A percentile compares a stretch with the other conserved stretches of the same genome.
These are phyloP conservation scores for Notechis scutatus DNA, from an alignment of 2,113 vertebrate species.

Conservation along the genomic window DNA sequence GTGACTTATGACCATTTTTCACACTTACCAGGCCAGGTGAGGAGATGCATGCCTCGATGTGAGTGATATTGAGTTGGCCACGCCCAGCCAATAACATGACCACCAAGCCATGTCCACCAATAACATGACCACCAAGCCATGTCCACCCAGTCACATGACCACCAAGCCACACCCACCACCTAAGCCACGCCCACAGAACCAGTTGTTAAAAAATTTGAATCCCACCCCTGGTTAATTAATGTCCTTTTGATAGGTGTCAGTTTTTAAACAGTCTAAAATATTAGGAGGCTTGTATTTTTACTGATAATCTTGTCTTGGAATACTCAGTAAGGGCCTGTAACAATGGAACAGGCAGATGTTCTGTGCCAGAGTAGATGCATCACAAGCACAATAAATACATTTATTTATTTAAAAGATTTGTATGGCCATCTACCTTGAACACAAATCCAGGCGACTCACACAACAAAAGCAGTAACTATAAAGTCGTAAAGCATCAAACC, in stretches of 20 bases:
- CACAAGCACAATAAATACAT: not conserved
- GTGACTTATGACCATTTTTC: no score
- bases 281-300: not conserved
- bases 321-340: not conserved
- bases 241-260: not conserved
- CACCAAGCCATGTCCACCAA: no score
- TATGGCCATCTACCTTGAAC: not conserved
- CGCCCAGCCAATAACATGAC: no score
- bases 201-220: no score
- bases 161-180: no score
- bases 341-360: not conserved
- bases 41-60: no score
- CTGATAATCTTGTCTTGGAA: not conserved
- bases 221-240: not conserved
- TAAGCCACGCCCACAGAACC: no score
- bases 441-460: not conserved
- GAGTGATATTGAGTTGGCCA: no score
- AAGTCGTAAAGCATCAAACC: not conserved
- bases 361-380: not conserved
- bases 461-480: not conserved
- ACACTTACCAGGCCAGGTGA: no score
- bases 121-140: no score
- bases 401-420: not conserved
- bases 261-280: not conserved
- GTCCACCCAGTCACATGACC: no score